Evolutionary conservation across 2,113 vertebrate genomes (phyloP).

Genomic region (Alces alces): DNA sequence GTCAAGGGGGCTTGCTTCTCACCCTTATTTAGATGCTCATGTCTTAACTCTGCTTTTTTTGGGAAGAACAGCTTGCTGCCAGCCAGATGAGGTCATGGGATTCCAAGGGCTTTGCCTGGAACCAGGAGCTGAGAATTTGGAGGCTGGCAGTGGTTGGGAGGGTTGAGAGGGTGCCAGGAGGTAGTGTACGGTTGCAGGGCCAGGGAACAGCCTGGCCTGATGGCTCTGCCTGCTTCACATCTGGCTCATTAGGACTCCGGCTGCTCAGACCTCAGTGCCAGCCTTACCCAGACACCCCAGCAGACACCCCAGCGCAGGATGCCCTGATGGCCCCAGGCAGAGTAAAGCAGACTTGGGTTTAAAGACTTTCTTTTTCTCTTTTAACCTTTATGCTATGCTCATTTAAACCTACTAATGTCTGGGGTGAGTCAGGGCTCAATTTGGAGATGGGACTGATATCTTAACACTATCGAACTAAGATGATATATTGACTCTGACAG

Average conservation of each 20-base stretch:
- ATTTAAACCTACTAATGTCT: background rate
- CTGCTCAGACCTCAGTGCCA: background rate
- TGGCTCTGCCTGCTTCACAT: background rate
- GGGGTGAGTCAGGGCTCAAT: background rate
- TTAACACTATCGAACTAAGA: background rate
- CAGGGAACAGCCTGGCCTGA: background rate
- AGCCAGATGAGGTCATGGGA: slow-evolving; percentile 44
- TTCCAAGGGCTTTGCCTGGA: background rate
- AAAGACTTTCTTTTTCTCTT: background rate
- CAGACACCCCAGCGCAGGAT: background rate
- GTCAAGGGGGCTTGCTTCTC: background rate
- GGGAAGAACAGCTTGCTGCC: background rate
- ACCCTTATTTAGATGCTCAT: background rate
- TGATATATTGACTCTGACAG: background rate
- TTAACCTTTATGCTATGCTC: background rate
- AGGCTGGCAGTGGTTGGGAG: background rate
- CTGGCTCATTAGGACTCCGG: background rate
- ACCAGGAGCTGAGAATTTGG: background rate
- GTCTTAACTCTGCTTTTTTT: background rate
- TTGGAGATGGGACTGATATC: background rate
- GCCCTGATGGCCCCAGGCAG: background rate
- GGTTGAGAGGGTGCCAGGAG: background rate
- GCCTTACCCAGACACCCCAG: background rate
- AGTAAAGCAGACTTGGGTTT: background rate
- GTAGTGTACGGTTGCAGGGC: background rate